Base-by-base conservation (phyloP, 2,797 vertebrate species). In the Falco peregrinus region DNA sequence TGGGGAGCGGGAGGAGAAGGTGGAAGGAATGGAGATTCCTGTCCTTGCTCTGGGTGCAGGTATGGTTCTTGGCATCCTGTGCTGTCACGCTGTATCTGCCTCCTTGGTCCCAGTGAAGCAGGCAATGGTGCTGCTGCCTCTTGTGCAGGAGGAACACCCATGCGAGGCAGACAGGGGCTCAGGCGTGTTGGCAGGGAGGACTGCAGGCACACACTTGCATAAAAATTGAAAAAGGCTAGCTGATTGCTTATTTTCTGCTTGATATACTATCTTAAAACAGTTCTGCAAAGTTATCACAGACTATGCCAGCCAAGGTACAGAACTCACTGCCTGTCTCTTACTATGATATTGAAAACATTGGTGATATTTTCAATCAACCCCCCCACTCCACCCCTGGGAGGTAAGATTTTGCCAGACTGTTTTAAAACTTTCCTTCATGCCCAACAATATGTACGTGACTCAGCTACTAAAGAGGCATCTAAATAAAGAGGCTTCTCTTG, bases 401-500 rank as follows among this genome's bases (percentile, higher is more conserved):
- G 74, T 61, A 82, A 86, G 89, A 73, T 91, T 96, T 91, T 87
- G 48, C 82, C 67, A 88, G 76, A 33, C 80, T 87, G 82, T 93
- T 96, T 81, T 80, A 94, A 96, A 96, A 95, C 89, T 94, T 94
- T 90, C 56, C 87, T 96, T 93, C 91, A 11, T 95, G 93, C 76
- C 80, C 92, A 91, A 63, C 83, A 79, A 93, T 80, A 95, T 41
- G 87, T 76, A 97, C 79, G 96, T 97, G 97, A 97, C 95, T 94
- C 89, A 94, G 95, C 92, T 97, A 94, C 96, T 96, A 97, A 97
- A 96, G 59, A 97, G 95, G 92, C 84, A 91, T 94, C 95, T 91
- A 94, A 96, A 97, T 95, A 97, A 96, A 97, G 93, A 96, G 92
- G 59, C 87, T 96, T 95, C 89, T 95, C 92, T 97, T 91, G 79